Evolutionary conservation across 2,113 vertebrate species (phyloP).

Genomic region (Boulengeromyrus knoepffleri): DNA sequence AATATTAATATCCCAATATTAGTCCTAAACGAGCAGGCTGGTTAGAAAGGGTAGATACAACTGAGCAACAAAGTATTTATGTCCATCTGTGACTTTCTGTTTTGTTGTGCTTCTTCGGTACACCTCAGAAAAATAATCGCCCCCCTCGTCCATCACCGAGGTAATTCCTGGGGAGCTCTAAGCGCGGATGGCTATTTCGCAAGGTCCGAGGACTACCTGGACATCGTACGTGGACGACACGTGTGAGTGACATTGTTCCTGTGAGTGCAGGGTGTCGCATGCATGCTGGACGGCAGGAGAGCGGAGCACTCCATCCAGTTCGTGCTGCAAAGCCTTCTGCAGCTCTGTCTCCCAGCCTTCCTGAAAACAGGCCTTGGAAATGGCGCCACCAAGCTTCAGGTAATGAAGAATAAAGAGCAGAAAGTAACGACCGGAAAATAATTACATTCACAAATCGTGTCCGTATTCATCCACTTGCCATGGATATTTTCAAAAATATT

Average conservation of each 20-base stretch:
- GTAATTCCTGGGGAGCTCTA: conserved; percentile 94
- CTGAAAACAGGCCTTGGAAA: background rate
- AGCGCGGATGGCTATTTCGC: conserved; percentile 94
- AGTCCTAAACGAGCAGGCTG: background rate
- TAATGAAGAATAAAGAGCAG: background rate
- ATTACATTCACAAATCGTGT: background rate
- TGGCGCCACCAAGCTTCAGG: background rate
- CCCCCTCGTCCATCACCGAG: conserved; percentile 83
- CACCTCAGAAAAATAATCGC: conserved; percentile 81
- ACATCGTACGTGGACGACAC: conserved; percentile 87
- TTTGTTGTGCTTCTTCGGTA: conserved; percentile 27
- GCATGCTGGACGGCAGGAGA: background rate
- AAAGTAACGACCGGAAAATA: background rate
- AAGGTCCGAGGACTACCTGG: conserved; percentile 90
- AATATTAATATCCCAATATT: too few species aligned
- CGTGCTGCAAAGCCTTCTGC: background rate
- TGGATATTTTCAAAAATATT: background rate
- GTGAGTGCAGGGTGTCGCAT: background rate
- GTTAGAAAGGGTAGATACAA: background rate
- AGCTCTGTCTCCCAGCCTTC: background rate
- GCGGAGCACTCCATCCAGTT: background rate
- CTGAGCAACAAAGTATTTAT: background rate
- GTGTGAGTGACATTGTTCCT: conserved; percentile 67
- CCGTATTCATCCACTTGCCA: background rate
- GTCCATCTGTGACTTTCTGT: conserved; percentile 32